Percentiles rank a stretch among this genome's conserved stretches.
These are phyloP conservation scores for Bembecia ichneumoniformis DNA, from an alignment of 2,888 invertebrate species.

Conservation along the genomic window DNA sequence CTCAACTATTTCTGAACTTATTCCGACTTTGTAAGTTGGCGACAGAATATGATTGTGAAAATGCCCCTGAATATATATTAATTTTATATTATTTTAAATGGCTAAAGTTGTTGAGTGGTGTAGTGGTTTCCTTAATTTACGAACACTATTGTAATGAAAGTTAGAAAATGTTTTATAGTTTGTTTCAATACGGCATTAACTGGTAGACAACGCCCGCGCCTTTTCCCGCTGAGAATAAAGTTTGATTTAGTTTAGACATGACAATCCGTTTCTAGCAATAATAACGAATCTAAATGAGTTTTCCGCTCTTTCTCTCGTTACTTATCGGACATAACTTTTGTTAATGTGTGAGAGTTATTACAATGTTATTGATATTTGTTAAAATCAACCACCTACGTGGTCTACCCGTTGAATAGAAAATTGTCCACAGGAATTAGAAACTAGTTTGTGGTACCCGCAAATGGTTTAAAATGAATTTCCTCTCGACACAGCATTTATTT, in stretches of 20 bases:
- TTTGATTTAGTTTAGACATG: constrained; percentile 65
- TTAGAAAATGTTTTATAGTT: constrained; percentile 42
- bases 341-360: neutral
- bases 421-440: too few species aligned
- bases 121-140: constrained; percentile 13
- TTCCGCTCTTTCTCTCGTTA: constrained; percentile 8
- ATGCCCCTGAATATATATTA: too few species aligned
- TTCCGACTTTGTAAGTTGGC: too few species aligned
- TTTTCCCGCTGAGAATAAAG: constrained; percentile 55
- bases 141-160: constrained; percentile 15
- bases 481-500: too few species aligned
- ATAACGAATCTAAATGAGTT: constrained; percentile 48
- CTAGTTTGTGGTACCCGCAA: too few species aligned
- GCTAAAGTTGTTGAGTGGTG: constrained; percentile 14
- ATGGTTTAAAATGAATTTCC: too few species aligned
- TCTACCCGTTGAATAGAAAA: too few species aligned
- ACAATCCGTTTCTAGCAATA: constrained; percentile 50
- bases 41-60: too few species aligned
- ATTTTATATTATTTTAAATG: too few species aligned
- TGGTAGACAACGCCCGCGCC: constrained; percentile 29
- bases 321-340: constrained; percentile 2
- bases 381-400: too few species aligned
- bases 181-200: constrained; percentile 34
- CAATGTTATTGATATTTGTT: too few species aligned
- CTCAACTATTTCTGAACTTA: too few species aligned